Percentiles rank a stretch among this genome's conserved stretches.
phyloP scores from a whole-genome alignment of 2,888 invertebrate species.

The Cephonodes hylas region DNA sequence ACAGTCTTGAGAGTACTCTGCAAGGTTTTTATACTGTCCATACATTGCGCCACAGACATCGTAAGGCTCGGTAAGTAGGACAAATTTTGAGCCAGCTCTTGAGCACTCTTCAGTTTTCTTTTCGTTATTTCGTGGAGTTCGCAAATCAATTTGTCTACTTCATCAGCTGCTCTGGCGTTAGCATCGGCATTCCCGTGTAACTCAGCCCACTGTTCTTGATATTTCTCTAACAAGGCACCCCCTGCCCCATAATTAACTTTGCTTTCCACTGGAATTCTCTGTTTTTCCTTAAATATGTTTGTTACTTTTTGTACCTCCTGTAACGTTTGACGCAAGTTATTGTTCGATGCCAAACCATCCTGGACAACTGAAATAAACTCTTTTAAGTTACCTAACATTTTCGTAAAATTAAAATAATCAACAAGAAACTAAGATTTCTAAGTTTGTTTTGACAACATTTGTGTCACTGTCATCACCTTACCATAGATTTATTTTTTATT shows the following conservation, averaged over 20 bases:
- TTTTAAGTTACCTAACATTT: slow-evolving; percentile 74
- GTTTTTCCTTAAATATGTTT: slow-evolving; percentile 69
- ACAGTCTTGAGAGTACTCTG: slow-evolving; percentile 82
- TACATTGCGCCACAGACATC: slow-evolving; percentile 73
- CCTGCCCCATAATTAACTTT: slow-evolving; percentile 83
- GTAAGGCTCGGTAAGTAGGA: slow-evolving; percentile 62
- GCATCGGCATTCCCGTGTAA: slow-evolving; percentile 85
- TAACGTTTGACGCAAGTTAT: slow-evolving; percentile 64
- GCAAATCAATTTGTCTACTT: slow-evolving; percentile 67
- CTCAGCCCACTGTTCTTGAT: slow-evolving; percentile 86
- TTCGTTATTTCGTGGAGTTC: slow-evolving; percentile 60
- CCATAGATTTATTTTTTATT: too few species aligned
- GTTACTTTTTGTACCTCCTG: slow-evolving; percentile 73
- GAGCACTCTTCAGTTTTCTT: slow-evolving; percentile 54
- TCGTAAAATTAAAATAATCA: slow-evolving; percentile 17
- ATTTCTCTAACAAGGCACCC: slow-evolving; percentile 84
- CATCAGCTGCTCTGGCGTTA: slow-evolving; percentile 83
- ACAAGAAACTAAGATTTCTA: neutral
- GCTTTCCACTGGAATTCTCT: slow-evolving; percentile 52
- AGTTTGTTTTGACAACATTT: slow-evolving; percentile 22
- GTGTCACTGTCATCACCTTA: neutral
- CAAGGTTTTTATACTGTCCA: slow-evolving; percentile 75
- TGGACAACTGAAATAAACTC: slow-evolving; percentile 75
- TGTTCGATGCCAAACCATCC: slow-evolving; percentile 68
- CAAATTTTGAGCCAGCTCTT: slow-evolving; percentile 60